Evolutionary conservation across 2,888 invertebrate genomes (phyloP).

Genomic region (Hemicrepidius hirtus): DNA sequence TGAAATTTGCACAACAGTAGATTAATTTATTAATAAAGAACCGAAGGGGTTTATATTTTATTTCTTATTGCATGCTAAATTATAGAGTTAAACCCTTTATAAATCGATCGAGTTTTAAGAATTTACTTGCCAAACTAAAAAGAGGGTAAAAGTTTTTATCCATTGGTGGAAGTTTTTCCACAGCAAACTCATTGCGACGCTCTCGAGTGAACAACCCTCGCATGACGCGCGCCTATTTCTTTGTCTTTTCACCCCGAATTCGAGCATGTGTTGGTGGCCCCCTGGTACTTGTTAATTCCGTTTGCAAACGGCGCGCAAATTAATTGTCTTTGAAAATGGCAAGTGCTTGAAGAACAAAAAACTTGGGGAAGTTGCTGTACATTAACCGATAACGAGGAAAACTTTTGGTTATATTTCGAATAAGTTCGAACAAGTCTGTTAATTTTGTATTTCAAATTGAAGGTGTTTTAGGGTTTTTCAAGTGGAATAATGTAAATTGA

Average conservation of each 20-base stretch:
- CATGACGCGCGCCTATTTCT: slow-evolving; percentile 12
- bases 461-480: no score
- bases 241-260: slow-evolving; percentile 22
- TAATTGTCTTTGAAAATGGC: slow-evolving; percentile 26
- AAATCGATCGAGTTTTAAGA: background rate
- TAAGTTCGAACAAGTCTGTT: no score
- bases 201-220: slow-evolving; percentile 11
- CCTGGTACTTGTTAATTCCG: slow-evolving; percentile 26
- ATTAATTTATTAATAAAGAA: slow-evolving; percentile 37
- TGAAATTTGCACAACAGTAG: slow-evolving; percentile 40
- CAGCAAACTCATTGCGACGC: background rate
- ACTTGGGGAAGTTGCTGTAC: background rate
- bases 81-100: background rate
- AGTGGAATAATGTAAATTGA: no score
- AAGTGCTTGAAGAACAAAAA: slow-evolving; percentile 1
- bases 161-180: background rate
- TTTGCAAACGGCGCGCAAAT: slow-evolving; percentile 19
- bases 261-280: slow-evolving; percentile 15
- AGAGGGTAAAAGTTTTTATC: no score
- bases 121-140: no score
- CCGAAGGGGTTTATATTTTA: background rate
- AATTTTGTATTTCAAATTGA: no score
- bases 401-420: background rate
- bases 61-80: background rate
- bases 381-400: background rate